Percentiles rank a stretch among this genome's conserved stretches.
phyloP scores from a whole-genome alignment of 2,113 vertebrate species.

The Miniopterus natalensis region DNA sequence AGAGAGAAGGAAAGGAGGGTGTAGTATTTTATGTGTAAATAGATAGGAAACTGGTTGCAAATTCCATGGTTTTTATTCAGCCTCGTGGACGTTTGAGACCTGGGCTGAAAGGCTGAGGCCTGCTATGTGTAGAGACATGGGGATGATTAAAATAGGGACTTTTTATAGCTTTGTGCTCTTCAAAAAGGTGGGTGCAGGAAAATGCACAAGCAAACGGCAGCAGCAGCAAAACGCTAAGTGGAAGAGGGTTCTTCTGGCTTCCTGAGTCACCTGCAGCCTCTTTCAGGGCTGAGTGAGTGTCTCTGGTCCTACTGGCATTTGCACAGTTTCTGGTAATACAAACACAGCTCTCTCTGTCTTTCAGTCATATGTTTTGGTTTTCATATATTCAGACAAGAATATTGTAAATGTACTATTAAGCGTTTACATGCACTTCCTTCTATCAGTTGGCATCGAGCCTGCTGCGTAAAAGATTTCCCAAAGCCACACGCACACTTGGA shows the following conservation, averaged over 20 bases:
- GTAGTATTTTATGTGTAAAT: not conserved
- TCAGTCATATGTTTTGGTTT: slow-evolving; percentile 28
- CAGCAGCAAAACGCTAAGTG: not conserved
- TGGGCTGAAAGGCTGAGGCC: not conserved
- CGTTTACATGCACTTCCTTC: slow-evolving; percentile 59
- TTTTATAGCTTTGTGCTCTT: not conserved
- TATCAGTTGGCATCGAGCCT: slow-evolving; percentile 39
- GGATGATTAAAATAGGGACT: not conserved
- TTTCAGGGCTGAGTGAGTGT: slow-evolving; percentile 49
- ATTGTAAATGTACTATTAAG: slow-evolving; percentile 59
- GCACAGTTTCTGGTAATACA: slow-evolving; percentile 37
- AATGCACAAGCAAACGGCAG: not conserved
- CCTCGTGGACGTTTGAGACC: not conserved
- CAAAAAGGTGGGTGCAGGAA: not conserved
- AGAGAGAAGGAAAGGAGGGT: not conserved
- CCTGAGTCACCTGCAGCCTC: slow-evolving; percentile 31
- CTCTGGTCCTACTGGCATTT: not conserved
- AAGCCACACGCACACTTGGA: not conserved
- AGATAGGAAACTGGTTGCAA: not conserved
- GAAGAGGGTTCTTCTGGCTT: slow-evolving; percentile 13
- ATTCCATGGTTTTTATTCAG: not conserved
- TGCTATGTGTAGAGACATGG: not conserved
- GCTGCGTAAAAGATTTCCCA: slow-evolving; percentile 70
- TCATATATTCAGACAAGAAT: slow-evolving; percentile 50
- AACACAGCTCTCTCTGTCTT: not conserved